These are phyloP conservation scores for Pseudochirops cupreus DNA, from an alignment of 2,797 vertebrate species.

Conservation along the genomic window DNA sequence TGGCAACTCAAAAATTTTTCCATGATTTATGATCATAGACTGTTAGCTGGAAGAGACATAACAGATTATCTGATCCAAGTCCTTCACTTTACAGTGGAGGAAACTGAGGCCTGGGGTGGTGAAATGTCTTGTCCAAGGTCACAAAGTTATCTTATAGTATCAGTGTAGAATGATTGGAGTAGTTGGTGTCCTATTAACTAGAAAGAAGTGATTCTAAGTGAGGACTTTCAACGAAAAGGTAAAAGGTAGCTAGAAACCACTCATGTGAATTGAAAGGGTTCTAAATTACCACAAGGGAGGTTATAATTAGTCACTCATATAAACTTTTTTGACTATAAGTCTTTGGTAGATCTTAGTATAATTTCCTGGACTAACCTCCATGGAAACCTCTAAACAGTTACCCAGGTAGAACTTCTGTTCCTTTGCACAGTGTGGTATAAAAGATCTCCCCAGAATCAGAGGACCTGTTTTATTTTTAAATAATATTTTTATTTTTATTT, in stretches of 20 bases:
- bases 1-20: background rate
- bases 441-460: background rate
- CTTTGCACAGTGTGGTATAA: background rate
- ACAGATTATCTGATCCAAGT: background rate
- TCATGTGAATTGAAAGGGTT: background rate
- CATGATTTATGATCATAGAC: too few species aligned
- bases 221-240: background rate
- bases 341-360: background rate
- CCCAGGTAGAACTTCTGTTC: background rate
- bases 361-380: background rate
- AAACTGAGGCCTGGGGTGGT: background rate
- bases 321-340: background rate
- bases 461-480: background rate
- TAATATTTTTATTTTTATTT: too few species aligned
- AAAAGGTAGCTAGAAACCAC: background rate
- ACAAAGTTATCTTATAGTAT: background rate
- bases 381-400: too few species aligned
- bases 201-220: background rate
- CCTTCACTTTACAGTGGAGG: background rate
- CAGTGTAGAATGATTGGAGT: background rate
- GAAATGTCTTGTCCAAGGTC: background rate
- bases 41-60: background rate
- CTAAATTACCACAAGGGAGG: background rate
- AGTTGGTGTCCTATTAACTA: background rate
- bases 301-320: too few species aligned